phyloP scores from a whole-genome alignment of 1,140 invertebrate species.

The roundworm (Caenorhabditis elegans) region DNA sequence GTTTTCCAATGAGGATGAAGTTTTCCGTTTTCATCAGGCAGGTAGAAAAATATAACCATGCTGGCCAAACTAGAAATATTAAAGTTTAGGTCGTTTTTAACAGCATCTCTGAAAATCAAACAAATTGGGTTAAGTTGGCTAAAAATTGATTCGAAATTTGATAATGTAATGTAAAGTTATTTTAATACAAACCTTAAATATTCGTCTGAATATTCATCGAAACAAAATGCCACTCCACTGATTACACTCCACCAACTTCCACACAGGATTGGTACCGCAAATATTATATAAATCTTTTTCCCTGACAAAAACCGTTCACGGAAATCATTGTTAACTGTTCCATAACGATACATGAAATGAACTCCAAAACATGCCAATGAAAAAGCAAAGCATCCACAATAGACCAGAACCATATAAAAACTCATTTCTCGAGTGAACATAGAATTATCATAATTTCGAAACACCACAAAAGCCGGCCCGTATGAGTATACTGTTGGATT shows the following conservation, averaged over 20 bases:
- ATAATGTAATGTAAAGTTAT: too few relatives aligned
- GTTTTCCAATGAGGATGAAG: neutral
- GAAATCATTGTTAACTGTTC: neutral
- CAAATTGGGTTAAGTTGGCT: too few relatives aligned
- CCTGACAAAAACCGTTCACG: neutral
- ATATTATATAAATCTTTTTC: neutral
- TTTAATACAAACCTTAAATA: neutral
- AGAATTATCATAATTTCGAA: neutral
- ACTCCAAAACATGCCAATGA: neutral
- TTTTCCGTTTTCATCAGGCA: neutral
- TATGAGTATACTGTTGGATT: neutral
- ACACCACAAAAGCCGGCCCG: neutral
- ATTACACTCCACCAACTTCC: neutral
- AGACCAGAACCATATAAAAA: neutral
- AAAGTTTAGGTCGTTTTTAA: too few relatives aligned
- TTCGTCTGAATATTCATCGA: neutral
- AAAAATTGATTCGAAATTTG: too few relatives aligned
- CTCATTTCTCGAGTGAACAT: neutral
- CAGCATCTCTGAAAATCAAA: too few relatives aligned
- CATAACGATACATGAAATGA: neutral
- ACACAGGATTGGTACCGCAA: neutral
- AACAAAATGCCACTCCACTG: neutral
- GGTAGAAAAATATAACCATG: neutral
- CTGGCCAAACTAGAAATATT: neutral
- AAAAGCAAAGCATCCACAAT: neutral